These are phyloP conservation scores for Hermaeophaga mercurialis DNA, from an alignment of 2,888 invertebrate genomes.

Conservation along the genomic window DNA sequence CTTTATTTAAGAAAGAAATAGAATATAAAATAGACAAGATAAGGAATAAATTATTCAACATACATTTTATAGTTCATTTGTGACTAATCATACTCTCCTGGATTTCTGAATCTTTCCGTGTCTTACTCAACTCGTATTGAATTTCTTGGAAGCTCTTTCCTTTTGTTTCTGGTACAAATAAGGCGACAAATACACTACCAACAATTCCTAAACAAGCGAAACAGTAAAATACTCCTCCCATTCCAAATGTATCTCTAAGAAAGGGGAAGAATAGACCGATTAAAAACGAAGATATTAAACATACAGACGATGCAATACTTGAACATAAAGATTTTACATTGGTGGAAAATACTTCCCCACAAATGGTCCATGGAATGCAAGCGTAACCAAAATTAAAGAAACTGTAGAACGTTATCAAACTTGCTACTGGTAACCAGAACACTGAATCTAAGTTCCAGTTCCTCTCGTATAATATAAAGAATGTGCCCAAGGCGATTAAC, in stretches of 20 bases:
- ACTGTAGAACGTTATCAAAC: slow-evolving; percentile 71
- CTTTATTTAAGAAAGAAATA: too few relatives aligned
- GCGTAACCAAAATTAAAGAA: slow-evolving; percentile 74
- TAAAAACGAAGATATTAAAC: slow-evolving; percentile 28
- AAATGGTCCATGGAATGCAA: slow-evolving; percentile 78
- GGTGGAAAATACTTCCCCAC: slow-evolving; percentile 79
- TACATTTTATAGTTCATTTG: too few relatives aligned
- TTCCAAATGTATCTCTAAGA: slow-evolving; percentile 20
- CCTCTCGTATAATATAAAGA: slow-evolving; percentile 58
- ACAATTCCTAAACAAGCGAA: not conserved
- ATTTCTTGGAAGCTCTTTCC: slow-evolving; percentile 27
- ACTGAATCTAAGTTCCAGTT: slow-evolving; percentile 51
- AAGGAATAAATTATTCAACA: too few relatives aligned
- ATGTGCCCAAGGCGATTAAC: slow-evolving; percentile 70
- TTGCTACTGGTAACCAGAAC: slow-evolving; percentile 71
- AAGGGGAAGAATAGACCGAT: slow-evolving; percentile 32
- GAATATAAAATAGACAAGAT: too few relatives aligned
- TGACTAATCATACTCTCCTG: not conserved
- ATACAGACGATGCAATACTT: slow-evolving; percentile 23
- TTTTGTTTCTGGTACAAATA: slow-evolving; percentile 35
- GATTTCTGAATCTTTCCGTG: not conserved
- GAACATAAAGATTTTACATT: slow-evolving; percentile 72
- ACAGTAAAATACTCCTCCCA: slow-evolving; percentile 28
- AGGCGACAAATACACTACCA: slow-evolving; percentile 18
- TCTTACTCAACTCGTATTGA: slow-evolving; percentile 16